These are phyloP conservation scores for Malthinus seriepunctatus DNA, from an alignment of 2,888 invertebrate genomes.

Conservation along the genomic window DNA sequence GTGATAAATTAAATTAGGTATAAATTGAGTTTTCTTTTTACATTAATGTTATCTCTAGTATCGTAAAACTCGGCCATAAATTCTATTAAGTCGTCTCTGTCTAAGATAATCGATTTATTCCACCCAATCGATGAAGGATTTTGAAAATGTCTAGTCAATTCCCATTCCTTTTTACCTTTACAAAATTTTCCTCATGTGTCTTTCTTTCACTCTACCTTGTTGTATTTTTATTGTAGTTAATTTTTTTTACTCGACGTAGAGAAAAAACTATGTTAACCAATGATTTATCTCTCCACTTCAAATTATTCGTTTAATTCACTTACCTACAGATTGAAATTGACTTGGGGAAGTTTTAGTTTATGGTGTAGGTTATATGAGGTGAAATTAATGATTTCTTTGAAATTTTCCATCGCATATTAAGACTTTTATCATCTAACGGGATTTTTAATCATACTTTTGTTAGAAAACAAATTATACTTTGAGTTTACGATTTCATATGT, in stretches of 20 bases:
- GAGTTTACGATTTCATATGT: too few species aligned
- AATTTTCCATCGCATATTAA: not conserved
- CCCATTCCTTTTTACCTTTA: conserved; percentile 1
- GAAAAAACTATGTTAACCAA: not conserved
- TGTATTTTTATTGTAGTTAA: not conserved
- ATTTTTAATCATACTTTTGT: too few species aligned
- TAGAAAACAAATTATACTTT: too few species aligned
- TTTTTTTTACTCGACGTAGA: not conserved
- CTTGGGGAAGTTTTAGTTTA: conserved; percentile 7
- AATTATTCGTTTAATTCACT: conserved; percentile 22
- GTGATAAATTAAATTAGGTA: not conserved
- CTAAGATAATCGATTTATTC: conserved; percentile 26
- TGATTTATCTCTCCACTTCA: conserved; percentile 19
- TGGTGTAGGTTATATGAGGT: not conserved
- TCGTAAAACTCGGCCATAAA: conserved; percentile 18
- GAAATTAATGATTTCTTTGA: conserved; percentile 13
- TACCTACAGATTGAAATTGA: conserved; percentile 11
- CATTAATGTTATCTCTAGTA: conserved; percentile 1
- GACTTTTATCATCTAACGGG: too few species aligned
- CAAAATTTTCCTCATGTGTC: not conserved
- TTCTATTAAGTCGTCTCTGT: conserved; percentile 22
- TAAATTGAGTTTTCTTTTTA: not conserved
- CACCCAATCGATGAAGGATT: conserved; percentile 22
- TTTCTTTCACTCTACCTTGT: not conserved
- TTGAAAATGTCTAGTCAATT: conserved; percentile 19